phyloP scores from a whole-genome alignment of 2,888 invertebrate species.

The Tetrapedia diversipes region DNA sequence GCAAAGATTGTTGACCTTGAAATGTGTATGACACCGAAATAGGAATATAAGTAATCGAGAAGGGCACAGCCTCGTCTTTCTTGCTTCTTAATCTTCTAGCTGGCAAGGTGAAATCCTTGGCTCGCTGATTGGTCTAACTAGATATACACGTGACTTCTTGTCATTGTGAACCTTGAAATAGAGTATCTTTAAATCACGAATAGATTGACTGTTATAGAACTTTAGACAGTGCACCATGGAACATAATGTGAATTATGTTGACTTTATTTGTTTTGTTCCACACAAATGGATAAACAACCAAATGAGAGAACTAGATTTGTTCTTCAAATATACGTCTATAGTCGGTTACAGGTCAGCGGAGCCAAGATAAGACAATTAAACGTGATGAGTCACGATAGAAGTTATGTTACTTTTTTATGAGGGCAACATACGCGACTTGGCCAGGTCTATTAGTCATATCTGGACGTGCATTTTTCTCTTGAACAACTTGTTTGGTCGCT shows the following conservation, averaged over 20 bases:
- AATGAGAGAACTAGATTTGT: not conserved
- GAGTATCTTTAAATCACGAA: not conserved
- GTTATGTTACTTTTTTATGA: constrained; percentile 16
- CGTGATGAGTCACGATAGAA: constrained; percentile 34
- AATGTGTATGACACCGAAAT: not conserved
- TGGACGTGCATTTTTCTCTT: constrained; percentile 14
- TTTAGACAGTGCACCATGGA: not conserved
- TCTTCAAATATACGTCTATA: constrained; percentile 8
- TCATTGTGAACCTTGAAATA: not conserved
- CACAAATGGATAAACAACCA: constrained; percentile 3
- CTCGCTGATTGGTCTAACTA: not conserved
- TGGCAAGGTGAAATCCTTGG: constrained; percentile 4
- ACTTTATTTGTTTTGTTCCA: not conserved
- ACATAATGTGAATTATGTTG: not conserved
- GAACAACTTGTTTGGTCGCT: constrained; percentile 8
- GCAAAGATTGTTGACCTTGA: constrained; percentile 37
- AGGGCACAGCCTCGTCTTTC: not conserved
- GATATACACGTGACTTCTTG: not conserved
- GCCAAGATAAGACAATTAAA: constrained; percentile 44
- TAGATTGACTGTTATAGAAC: not conserved
- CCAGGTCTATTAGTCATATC: constrained; percentile 27
- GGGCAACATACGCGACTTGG: constrained; percentile 1
- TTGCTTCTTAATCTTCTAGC: not conserved
- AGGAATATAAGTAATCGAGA: constrained; percentile 8
- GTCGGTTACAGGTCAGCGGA: constrained; percentile 5